Evolutionary conservation across 1,140 invertebrate species (phyloP).

Genomic region (Mizuhopecten yessoensis): DNA sequence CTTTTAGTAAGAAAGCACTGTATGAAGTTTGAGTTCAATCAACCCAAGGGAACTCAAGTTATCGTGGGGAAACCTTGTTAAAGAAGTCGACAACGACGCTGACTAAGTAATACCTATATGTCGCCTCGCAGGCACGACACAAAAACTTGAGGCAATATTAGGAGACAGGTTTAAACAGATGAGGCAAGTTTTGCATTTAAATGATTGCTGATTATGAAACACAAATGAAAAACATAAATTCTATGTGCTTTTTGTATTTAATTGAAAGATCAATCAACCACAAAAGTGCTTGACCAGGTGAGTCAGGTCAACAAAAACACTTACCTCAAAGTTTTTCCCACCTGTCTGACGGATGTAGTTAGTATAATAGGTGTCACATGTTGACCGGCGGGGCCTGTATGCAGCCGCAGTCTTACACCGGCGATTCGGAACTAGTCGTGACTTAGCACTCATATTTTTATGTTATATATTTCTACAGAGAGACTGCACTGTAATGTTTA

Average conservation of each 20-base stretch:
- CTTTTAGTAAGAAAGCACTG: no score
- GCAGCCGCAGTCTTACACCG: neutral
- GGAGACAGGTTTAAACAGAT: neutral
- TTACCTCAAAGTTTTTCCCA: constrained; percentile 26
- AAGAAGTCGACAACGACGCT: no score
- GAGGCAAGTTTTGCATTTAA: no score
- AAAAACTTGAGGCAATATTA: neutral
- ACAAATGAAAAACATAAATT: no score
- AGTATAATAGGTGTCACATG: neutral
- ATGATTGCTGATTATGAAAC: no score
- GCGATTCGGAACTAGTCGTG: neutral
- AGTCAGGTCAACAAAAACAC: neutral
- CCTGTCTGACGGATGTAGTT: neutral
- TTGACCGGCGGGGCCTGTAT: neutral
- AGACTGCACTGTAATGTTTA: neutral
- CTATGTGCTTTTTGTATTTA: no score
- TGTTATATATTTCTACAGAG: neutral
- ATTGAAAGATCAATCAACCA: no score
- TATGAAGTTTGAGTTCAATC: no score
- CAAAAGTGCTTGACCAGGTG: neutral
- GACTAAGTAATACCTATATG: no score
- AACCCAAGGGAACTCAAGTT: no score
- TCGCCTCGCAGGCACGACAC: no score
- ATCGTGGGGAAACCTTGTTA: no score
- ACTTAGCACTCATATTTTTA: neutral